Base-by-base conservation (phyloP, 2,113 vertebrate genomes). In the Rhinopomastus cyanomelas region DNA sequence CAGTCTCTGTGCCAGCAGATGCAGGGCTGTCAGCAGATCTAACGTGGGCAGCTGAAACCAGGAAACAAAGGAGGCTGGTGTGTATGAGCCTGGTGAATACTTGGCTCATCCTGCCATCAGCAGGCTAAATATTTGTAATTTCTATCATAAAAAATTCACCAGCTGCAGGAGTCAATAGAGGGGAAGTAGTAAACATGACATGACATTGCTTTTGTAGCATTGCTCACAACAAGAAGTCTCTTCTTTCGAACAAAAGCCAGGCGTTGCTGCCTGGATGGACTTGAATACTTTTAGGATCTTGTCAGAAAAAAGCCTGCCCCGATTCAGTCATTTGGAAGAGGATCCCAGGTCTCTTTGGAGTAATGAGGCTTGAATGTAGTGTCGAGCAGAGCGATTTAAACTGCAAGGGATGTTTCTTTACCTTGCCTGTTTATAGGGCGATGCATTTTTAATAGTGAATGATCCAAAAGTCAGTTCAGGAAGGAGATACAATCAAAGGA, bases 111-210 rank as follows among this genome's bases (percentile, higher is more conserved):
- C 96, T 96, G 96, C 95, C 95, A 93, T 94, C 91, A 95, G 94
- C 96, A 97, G 94, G 94, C 93, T 96, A 96, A 97, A 96, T 96
- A 97, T 96, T 97, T 96, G 94, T 95, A 94, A 95, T 97, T 97
- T 97, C 90, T 93, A 56, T 97, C 94, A 96, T 85, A 90, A 96
- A 95, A 94, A 96, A 97, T 95, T 93, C 92, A 96, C 95, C 92
- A 95, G 93, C 92, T 95, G 96, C 95, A 94, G 94, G 93, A 97
- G 96, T 96, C 96, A 92, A 85, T 96, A 93, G 96, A 96, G 94
- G 94, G 96, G 96, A 97, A 96, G 94, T 79, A 93, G 94, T 96
- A 94, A 97, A 95, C 89, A 89, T 89, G 94, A 92, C 92, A 92
- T 85, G 94, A 87, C 90, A 92, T 87, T 62, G 90, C 88, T 94